Percentiles rank a stretch among this genome's conserved stretches.
Evolutionary conservation across 1,140 invertebrate species (phyloP).

Genomic region (Conopomorpha cramerella): DNA sequence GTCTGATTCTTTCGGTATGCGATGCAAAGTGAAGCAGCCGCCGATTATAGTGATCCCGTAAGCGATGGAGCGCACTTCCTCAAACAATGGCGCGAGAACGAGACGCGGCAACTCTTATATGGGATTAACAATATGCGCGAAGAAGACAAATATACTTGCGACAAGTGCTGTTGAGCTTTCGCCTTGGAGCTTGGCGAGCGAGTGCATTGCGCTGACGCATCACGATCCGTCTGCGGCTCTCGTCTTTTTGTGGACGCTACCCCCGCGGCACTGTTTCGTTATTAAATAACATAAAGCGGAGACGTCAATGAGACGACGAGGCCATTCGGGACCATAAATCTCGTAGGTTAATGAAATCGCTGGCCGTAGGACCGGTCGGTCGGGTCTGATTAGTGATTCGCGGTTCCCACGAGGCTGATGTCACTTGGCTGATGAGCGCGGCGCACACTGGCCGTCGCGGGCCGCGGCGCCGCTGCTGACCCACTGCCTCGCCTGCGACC

Average conservation of each 20-base stretch:
- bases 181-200: constrained; percentile 22
- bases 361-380: constrained; percentile 30
- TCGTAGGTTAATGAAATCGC: constrained; percentile 37
- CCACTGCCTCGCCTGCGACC: constrained; percentile 34
- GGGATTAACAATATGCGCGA: too few species aligned
- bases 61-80: constrained; percentile 36
- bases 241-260: constrained; percentile 33
- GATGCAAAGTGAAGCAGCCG: constrained; percentile 29
- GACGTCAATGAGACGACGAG: constrained; percentile 15
- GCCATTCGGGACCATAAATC: constrained; percentile 35
- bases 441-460: constrained; percentile 23
- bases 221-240: constrained; percentile 30
- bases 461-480: constrained; percentile 28
- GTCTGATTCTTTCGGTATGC: constrained; percentile 36
- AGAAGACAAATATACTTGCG: constrained; percentile 16
- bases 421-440: constrained; percentile 46
- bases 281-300: constrained; percentile 16
- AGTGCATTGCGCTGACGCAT: constrained; percentile 51
- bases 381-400: constrained; percentile 28
- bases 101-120: too few species aligned
- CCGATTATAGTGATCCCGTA: constrained; percentile 24
- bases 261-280: constrained; percentile 43
- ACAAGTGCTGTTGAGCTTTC: constrained; percentile 27
- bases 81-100: constrained; percentile 20
- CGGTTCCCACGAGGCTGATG: constrained; percentile 51